A percentile compares a stretch with the other conserved stretches of the same genome.
phyloP scores from a whole-genome alignment of 2,797 vertebrate species.

The Macrochelys suwanniensis region DNA sequence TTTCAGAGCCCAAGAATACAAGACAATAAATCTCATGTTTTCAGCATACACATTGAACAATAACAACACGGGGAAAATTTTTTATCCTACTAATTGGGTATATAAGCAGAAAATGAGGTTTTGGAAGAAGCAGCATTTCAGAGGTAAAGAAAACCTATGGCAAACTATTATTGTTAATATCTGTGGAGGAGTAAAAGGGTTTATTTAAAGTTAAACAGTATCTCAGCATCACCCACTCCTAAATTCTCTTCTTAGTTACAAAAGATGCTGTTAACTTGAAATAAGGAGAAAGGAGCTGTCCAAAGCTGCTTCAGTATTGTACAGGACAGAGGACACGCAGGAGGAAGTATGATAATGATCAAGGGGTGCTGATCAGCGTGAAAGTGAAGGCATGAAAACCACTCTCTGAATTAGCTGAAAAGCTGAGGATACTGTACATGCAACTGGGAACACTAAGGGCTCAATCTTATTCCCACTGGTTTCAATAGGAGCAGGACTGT shows the following conservation, averaged over 20 bases:
- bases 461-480: slow-evolving; percentile 8
- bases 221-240: fast-evolving
- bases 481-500: not conserved
- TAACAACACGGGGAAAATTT: not conserved
- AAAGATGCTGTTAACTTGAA: not conserved
- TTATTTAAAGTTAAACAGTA: not conserved
- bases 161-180: not conserved
- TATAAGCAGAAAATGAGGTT: not conserved
- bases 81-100: not conserved
- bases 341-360: not conserved
- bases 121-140: not conserved
- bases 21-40: not conserved
- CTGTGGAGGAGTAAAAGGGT: not conserved
- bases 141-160: not conserved
- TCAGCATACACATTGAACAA: not conserved
- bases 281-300: not conserved
- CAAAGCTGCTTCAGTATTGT: not conserved
- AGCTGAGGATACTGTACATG: slow-evolving; percentile 20
- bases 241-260: not conserved
- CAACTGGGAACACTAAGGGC: slow-evolving; percentile 32
- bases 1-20: not conserved
- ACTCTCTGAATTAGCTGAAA: not conserved
- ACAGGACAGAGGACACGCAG: not conserved
- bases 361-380: not conserved
- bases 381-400: slow-evolving; percentile 11